These are phyloP conservation scores for Irena cyanogastra DNA, from an alignment of 2,113 vertebrate species.

Conservation along the genomic window DNA sequence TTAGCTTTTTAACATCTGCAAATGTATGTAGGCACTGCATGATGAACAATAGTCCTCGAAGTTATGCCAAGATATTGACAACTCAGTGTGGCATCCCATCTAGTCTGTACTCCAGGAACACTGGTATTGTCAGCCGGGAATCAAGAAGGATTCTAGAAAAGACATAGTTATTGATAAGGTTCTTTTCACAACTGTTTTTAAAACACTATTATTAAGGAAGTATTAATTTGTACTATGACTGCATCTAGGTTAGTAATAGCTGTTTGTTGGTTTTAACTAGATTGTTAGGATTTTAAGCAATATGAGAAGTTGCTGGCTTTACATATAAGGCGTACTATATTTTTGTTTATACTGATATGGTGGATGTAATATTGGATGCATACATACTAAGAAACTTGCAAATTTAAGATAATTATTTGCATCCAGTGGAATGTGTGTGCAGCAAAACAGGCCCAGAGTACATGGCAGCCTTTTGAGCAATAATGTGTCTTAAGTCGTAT, in stretches of 20 bases:
- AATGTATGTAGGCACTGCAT: not conserved
- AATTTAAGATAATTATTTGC: not conserved
- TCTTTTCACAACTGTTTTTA: not conserved
- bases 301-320: not conserved
- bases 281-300: not conserved
- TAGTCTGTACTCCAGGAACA: not conserved
- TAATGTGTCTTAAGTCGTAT: not conserved
- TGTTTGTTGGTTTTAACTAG: not conserved
- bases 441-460: not conserved
- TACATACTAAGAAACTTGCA: not conserved
- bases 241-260: not conserved
- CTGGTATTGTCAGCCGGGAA: not conserved
- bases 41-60: not conserved
- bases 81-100: not conserved
- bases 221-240: not conserved
- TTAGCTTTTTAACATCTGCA: not conserved
- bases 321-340: not conserved
- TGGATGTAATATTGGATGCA: not conserved
- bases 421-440: not conserved
- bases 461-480: not conserved
- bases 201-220: not conserved
- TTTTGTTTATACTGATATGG: not conserved
- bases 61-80: not conserved
- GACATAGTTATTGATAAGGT: accelerated
- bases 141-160: not conserved